Evolutionary conservation across 2,888 invertebrate genomes (phyloP), one percentile per base, ranked within the genome.

Genomic region (Brenthis hecate): DNA sequence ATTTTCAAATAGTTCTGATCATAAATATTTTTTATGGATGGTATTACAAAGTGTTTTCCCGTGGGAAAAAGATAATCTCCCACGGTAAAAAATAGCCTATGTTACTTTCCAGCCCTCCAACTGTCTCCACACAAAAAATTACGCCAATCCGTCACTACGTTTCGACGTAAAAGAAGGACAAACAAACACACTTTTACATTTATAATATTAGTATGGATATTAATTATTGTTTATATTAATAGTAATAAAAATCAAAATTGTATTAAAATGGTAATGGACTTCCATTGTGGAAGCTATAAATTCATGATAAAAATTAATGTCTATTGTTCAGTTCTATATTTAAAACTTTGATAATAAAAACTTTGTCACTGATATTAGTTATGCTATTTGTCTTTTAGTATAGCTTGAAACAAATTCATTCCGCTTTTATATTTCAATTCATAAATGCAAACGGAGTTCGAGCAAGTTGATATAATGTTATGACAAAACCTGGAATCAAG

Each of bases 291-390:
- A 66, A 66, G 66, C 56, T 61, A 61, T 56, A 55, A 48, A 48
- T 66, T 66, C 57, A 66, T 66, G 56, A 66, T 61, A 61, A 66
- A 66, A 66, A 66, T 66, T 50, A 61, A 61, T 66, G 61, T 61
- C 55, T 66, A 51, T 61, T 56, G 56, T 66, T 56, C 51, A 61
- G 61, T 28, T 61, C 43, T 60, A 51, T 51, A 56, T 67, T 56
- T 62, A 62, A 62, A 67, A 67, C 62, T 67, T 67, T 62, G 51
- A 67, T 62, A 67, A 62, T 67, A 62, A 67, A 63, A 67, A 67
- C 61, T 67, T 60, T 67, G 28, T 13, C 61, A 56, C 43, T 55
- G 61, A 67, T 51, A 62, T 67, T 67, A 56, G 61, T 56, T 56
- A 16, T 51, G 61, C 61, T 62, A 47, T 62, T 62, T 66, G 60